phyloP scores from a whole-genome alignment of 2,888 invertebrate species.

The Drosophila vallismaia region DNA sequence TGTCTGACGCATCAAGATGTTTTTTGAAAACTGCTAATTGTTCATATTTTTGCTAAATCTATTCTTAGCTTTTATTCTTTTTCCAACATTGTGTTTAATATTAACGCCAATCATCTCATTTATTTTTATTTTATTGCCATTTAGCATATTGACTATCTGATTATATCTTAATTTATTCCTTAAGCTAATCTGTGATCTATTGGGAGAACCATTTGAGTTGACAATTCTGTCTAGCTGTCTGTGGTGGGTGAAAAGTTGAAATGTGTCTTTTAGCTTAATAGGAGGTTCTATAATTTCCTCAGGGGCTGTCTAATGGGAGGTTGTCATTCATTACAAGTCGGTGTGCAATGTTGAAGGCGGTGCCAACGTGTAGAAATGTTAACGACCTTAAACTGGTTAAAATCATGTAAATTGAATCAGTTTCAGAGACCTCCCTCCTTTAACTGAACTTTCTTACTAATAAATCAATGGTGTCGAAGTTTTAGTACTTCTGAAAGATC shows the following conservation, averaged over 20 bases:
- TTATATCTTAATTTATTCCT: conserved; percentile 57
- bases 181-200: conserved; percentile 55
- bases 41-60: not conserved
- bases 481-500: not conserved
- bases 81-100: not conserved
- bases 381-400: not conserved
- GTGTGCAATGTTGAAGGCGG: not conserved
- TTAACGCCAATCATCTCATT: conserved; percentile 64
- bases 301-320: not conserved
- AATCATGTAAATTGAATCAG: not conserved
- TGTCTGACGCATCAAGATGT: conserved; percentile 64
- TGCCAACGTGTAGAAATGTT: not conserved
- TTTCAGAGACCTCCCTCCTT: not conserved
- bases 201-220: conserved; percentile 39
- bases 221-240: conserved; percentile 26
- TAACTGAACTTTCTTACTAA: not conserved
- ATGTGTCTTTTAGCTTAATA: conserved; percentile 46
- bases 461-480: not conserved
- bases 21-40: conserved; percentile 17
- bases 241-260: conserved; percentile 23
- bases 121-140: conserved; percentile 26
- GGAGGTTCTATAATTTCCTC: conserved; percentile 22
- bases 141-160: conserved; percentile 26
- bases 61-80: not conserved
- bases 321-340: not conserved